Base-by-base conservation (phyloP, 2,113 vertebrate genomes). In the Acanthisitta chloris region DNA sequence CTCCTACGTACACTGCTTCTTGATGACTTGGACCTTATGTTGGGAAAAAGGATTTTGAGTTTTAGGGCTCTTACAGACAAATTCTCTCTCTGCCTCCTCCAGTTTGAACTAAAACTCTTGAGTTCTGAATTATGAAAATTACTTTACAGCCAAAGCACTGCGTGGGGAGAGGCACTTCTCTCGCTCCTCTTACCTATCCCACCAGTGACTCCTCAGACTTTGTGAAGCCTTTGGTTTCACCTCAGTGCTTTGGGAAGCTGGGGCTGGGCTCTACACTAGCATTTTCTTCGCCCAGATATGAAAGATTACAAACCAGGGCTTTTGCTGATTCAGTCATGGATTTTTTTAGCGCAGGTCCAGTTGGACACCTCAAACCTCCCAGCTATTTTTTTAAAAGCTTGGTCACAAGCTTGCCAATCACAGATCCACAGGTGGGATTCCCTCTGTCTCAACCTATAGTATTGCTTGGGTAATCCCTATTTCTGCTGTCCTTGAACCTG, bases 1-100 rank as follows among this genome's bases (percentile, higher is more conserved):
- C 8, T 78, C 28, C 40, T 38, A 24, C 2, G 2, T 12, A 11
- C 11, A 33, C 25, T 18, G 3, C 66, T 61, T 42, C 45, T 66
- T 78, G 23, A 19, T 3, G 4, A 33, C 10, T 17, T 49, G 61
- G 38, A 34, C 1, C 1, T 25, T 28, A 12, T 33, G 5, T 2
- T 52, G 29, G 26, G 43, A 40, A 82, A 45, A 3, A 8, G 24
- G 62, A 42, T 80, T 86, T 92, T 42, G 51, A 62, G 12, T 31
- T 43, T 54, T 23, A 71, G 28, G 51, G 25, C 5, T 89, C 17
- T 49, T 38, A 43, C 19, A 74, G 58, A 7, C 81, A 73, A 85
- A 85, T 25, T 4, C 6, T 17, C 8, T 36, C 54, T 73, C 42
- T 85, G 10, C 20, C 5, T 82, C 19, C 11, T 61, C 62, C 31